Percentiles rank a stretch among this genome's conserved stretches.
phyloP scores from a whole-genome alignment of 1,140 invertebrate genomes.

The Belonocnema kinseyi region DNA sequence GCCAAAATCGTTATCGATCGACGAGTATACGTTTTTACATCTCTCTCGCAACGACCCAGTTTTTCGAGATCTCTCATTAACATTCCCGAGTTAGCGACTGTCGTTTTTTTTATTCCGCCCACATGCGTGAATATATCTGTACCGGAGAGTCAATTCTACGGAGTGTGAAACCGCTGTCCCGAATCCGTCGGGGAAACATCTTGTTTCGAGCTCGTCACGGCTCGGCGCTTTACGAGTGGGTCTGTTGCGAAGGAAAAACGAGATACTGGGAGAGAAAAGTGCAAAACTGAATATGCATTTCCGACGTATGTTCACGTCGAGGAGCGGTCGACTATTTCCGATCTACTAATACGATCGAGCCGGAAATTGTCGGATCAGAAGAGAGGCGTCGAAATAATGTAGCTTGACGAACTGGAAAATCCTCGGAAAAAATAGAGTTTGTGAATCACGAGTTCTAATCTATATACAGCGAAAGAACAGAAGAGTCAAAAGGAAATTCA shows the following conservation, averaged over 20 bases:
- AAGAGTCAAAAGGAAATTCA: background rate
- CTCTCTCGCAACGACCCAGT: slow-evolving; percentile 21
- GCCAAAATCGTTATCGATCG: slow-evolving; percentile 29
- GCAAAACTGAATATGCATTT: slow-evolving; percentile 12
- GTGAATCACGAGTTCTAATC: slow-evolving; percentile 17
- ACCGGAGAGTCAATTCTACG: slow-evolving; percentile 7
- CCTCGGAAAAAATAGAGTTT: background rate
- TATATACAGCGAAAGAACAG: background rate
- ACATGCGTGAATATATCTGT: background rate
- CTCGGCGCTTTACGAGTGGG: background rate
- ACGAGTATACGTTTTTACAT: slow-evolving; percentile 11
- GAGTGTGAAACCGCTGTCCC: slow-evolving; percentile 23
- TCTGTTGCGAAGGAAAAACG: background rate
- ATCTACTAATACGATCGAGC: slow-evolving; percentile 24
- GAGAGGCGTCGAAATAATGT: background rate
- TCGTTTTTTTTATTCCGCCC: slow-evolving; percentile 25
- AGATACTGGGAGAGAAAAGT: background rate
- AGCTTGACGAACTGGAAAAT: slow-evolving; percentile 11
- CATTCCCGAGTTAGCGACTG: slow-evolving; percentile 16
- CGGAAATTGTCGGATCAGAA: slow-evolving; percentile 12
- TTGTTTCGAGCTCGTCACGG: background rate
- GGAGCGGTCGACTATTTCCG: background rate
- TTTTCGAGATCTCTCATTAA: slow-evolving; percentile 31
- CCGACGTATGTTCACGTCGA: background rate
- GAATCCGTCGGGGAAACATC: slow-evolving; percentile 9